Percentiles rank a stretch among this genome's conserved stretches.
phyloP scores from a whole-genome alignment of 2,113 vertebrate genomes.

The Hippocampus barbouri region DNA sequence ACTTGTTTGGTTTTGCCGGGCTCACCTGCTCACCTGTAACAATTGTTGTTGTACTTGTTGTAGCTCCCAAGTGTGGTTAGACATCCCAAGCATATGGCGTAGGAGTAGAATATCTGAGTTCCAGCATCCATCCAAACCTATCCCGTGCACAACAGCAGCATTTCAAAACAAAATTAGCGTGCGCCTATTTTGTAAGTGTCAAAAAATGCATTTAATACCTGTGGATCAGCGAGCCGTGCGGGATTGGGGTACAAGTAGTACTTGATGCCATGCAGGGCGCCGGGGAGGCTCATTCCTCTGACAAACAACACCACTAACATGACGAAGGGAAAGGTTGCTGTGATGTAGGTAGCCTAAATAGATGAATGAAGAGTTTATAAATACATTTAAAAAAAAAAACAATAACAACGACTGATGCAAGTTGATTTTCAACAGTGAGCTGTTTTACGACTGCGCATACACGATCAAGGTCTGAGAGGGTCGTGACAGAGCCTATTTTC shows the following conservation, averaged over 20 bases:
- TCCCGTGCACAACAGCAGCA: not conserved
- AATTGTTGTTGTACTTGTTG: slow-evolving; percentile 69
- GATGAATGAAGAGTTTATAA: not conserved
- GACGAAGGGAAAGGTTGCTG: slow-evolving; percentile 84
- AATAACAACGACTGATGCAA: not conserved
- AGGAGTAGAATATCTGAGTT: slow-evolving; percentile 70
- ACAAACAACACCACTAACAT: slow-evolving; percentile 81
- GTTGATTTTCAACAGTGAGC: not conserved
- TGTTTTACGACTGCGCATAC: not conserved
- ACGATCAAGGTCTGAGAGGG: not conserved
- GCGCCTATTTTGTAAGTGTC: not conserved
- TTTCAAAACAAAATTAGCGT: not conserved
- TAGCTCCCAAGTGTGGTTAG: slow-evolving; percentile 67
- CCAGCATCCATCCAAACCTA: slow-evolving; percentile 73
- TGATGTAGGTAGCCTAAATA: slow-evolving; percentile 83
- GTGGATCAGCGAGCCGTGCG: slow-evolving; percentile 78
- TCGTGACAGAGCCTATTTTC: not conserved
- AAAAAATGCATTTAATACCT: slow-evolving; percentile 64
- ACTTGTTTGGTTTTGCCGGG: not conserved
- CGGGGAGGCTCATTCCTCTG: slow-evolving; percentile 81
- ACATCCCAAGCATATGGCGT: slow-evolving; percentile 62
- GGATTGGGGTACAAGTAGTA: slow-evolving; percentile 85
- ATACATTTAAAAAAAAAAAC: not conserved
- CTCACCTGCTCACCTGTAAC: slow-evolving; percentile 58
- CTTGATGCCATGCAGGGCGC: slow-evolving; percentile 78